phyloP scores from a whole-genome alignment of 2,888 invertebrate genomes.

The Parelbella ahira region DNA sequence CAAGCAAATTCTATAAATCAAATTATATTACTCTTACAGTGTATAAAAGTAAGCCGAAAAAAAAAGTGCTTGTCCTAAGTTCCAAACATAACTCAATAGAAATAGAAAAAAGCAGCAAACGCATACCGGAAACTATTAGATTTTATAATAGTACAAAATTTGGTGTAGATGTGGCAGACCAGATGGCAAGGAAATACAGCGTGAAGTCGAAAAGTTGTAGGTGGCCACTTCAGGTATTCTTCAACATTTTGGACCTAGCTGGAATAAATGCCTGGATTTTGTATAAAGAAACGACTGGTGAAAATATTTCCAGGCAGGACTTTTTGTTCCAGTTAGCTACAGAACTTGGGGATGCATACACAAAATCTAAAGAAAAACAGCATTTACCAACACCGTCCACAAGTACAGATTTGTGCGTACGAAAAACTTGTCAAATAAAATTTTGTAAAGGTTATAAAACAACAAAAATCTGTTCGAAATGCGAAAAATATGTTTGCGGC shows the following conservation, averaged over 20 bases:
- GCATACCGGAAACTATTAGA: neutral
- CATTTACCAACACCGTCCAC: neutral
- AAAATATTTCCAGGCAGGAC: neutral
- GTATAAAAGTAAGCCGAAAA: too few relatives aligned
- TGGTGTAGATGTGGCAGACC: neutral
- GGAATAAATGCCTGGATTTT: neutral
- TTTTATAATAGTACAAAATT: neutral
- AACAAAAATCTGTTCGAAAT: too few relatives aligned
- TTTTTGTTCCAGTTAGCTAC: neutral
- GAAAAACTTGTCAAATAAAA: too few relatives aligned
- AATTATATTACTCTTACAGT: too few relatives aligned
- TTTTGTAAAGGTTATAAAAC: too few relatives aligned
- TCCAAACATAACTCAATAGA: too few relatives aligned
- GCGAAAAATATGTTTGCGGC: too few relatives aligned
- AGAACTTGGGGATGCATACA: neutral
- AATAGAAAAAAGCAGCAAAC: too few relatives aligned
- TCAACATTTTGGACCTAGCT: neutral
- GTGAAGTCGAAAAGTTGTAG: neutral
- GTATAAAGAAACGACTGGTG: neutral
- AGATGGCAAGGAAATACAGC: constrained; percentile 2
- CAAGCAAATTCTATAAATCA: too few relatives aligned
- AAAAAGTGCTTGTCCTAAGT: too few relatives aligned
- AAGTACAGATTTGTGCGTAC: too few relatives aligned
- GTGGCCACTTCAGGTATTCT: neutral
- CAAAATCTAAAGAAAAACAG: too few relatives aligned